phyloP scores from a whole-genome alignment of 1,140 invertebrate species.

The Sogatella furcifera region DNA sequence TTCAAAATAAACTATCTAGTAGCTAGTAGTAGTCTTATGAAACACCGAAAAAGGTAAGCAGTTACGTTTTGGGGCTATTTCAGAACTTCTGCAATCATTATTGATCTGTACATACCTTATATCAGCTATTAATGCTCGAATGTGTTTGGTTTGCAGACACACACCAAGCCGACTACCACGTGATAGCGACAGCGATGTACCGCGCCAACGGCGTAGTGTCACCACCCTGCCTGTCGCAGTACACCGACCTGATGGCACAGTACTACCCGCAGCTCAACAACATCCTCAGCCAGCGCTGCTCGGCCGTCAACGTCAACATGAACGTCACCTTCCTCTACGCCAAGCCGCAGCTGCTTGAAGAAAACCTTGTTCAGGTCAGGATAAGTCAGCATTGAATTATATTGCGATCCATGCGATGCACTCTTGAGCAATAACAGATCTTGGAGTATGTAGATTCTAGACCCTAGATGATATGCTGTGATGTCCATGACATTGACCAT shows the following conservation, averaged over 20 bases:
- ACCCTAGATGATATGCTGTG: too few relatives aligned
- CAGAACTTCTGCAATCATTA: too few relatives aligned
- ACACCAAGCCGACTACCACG: constrained; percentile 86
- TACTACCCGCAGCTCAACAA: constrained; percentile 71
- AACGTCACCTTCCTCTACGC: constrained; percentile 83
- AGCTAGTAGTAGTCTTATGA: too few relatives aligned
- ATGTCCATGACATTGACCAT: too few relatives aligned
- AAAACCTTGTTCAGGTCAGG: constrained; percentile 64
- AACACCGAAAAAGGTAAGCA: too few relatives aligned
- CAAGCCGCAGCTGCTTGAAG: constrained; percentile 60
- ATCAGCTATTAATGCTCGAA: neutral
- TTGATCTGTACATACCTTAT: too few relatives aligned
- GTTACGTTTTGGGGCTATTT: too few relatives aligned
- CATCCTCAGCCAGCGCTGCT: constrained; percentile 80
- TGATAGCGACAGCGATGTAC: constrained; percentile 79
- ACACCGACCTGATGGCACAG: constrained; percentile 70
- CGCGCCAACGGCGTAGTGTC: constrained; percentile 80
- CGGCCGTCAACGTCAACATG: constrained; percentile 88
- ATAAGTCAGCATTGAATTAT: too few relatives aligned
- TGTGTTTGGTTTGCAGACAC: constrained; percentile 50
- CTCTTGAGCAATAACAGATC: too few relatives aligned
- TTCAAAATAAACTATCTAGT: too few relatives aligned
- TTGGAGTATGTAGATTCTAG: too few relatives aligned
- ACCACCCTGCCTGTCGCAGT: constrained; percentile 69
- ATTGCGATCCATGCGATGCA: too few relatives aligned